Percentiles rank a stretch among this genome's conserved stretches.
Evolutionary conservation across 2,113 vertebrate genomes (phyloP).

Genomic region (Halcyon senegalensis): DNA sequence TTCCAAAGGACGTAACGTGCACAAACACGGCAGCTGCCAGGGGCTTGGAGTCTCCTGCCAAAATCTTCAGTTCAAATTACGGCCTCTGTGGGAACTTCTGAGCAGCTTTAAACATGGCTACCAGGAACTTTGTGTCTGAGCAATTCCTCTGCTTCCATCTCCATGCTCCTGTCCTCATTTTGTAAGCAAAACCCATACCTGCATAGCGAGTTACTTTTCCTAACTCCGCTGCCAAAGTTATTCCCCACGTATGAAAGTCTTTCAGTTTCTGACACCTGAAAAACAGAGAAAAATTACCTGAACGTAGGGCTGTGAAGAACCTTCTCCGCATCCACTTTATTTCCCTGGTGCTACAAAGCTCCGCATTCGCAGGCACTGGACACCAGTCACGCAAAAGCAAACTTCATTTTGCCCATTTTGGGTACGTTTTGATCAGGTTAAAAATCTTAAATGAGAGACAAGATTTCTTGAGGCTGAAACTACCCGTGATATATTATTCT

Average conservation of each 20-base stretch:
- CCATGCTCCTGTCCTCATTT: fast-evolving
- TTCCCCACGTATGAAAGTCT: constrained; percentile 88
- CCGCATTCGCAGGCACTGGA: fast-evolving
- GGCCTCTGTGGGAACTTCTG: fast-evolving
- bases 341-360: neutral
- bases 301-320: neutral
- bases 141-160: neutral
- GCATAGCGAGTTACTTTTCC: constrained; percentile 88
- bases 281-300: neutral
- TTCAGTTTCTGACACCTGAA: constrained; percentile 89
- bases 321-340: neutral
- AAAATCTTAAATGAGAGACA: neutral
- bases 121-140: neutral
- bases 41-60: neutral
- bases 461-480: neutral
- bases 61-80: fast-evolving
- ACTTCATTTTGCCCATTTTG: neutral
- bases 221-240: constrained; percentile 80
- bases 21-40: neutral
- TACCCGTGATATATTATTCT: neutral
- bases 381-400: fast-evolving
- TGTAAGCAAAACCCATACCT: constrained; percentile 74
- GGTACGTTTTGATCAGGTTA: neutral
- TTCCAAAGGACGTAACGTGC: fast-evolving
- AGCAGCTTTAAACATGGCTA: neutral